Evolutionary conservation across 2,113 vertebrate genomes (phyloP).

Genomic region (Rynchops niger): DNA sequence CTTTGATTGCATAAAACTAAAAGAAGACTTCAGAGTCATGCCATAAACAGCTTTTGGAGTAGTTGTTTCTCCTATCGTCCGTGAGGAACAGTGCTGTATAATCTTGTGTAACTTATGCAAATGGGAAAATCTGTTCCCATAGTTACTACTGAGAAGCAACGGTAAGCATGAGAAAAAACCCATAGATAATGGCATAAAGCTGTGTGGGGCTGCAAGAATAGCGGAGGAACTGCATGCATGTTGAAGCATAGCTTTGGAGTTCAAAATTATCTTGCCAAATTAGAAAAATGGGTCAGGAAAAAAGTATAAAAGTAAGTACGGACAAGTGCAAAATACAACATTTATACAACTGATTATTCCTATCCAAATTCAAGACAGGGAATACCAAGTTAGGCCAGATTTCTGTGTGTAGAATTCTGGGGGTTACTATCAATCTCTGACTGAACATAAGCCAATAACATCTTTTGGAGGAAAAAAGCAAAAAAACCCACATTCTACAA

Average conservation of each 20-base stretch:
- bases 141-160: background rate
- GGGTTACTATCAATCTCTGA: background rate
- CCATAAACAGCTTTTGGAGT: slow-evolving; percentile 10
- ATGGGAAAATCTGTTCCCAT: slow-evolving; percentile 23
- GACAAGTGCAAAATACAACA: background rate
- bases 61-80: background rate
- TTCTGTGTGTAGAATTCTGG: background rate
- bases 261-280: background rate
- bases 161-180: background rate
- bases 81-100: background rate
- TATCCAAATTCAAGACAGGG: background rate
- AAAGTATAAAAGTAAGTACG: background rate
- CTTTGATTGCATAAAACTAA: slow-evolving; percentile 32
- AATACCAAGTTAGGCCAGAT: background rate
- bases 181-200: background rate
- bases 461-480: background rate
- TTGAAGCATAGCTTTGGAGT: background rate
- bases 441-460: background rate
- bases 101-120: slow-evolving; percentile 11
- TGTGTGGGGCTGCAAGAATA: background rate
- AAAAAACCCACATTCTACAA: background rate
- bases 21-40: slow-evolving; percentile 7
- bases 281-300: background rate
- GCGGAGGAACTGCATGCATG: background rate
- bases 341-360: background rate